Evolutionary conservation across 1,140 invertebrate genomes (phyloP).

Genomic region (Thaumetopoea pityocampa): DNA sequence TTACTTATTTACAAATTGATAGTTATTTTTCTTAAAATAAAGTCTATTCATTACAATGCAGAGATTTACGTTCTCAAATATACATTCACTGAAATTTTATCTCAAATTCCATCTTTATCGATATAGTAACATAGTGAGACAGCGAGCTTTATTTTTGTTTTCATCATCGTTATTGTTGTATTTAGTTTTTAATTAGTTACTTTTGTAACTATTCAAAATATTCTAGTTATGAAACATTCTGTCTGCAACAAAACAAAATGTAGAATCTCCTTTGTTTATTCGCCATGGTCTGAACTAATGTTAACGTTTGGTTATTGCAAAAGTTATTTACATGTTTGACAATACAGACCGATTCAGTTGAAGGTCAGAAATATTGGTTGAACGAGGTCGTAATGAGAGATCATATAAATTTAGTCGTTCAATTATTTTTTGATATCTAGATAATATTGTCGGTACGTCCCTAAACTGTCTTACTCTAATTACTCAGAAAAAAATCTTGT

Average conservation of each 20-base stretch:
- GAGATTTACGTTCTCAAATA: too few species aligned
- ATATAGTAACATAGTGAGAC: too few species aligned
- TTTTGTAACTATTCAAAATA: too few species aligned
- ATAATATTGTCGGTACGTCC: neutral
- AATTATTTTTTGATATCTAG: neutral
- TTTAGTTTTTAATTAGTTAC: constrained; percentile 10
- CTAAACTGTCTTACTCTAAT: too few species aligned
- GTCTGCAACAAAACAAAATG: neutral
- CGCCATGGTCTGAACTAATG: constrained; percentile 8
- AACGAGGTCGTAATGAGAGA: constrained; percentile 11
- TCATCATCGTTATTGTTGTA: constrained; percentile 19
- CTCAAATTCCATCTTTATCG: too few species aligned
- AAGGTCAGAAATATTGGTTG: constrained; percentile 19
- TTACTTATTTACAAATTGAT: too few species aligned
- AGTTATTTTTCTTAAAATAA: too few species aligned
- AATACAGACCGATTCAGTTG: constrained; percentile 19
- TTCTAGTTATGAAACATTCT: neutral
- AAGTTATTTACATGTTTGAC: constrained; percentile 17
- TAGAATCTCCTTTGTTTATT: constrained; percentile 7
- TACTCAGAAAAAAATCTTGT: too few species aligned
- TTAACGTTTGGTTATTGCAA: constrained; percentile 10
- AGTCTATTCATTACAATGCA: too few species aligned
- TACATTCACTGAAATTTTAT: too few species aligned
- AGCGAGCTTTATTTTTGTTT: too few species aligned
- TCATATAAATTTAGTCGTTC: neutral